phyloP scores from a whole-genome alignment of 2,113 vertebrate species.

The Drymodes brunneopygia region DNA sequence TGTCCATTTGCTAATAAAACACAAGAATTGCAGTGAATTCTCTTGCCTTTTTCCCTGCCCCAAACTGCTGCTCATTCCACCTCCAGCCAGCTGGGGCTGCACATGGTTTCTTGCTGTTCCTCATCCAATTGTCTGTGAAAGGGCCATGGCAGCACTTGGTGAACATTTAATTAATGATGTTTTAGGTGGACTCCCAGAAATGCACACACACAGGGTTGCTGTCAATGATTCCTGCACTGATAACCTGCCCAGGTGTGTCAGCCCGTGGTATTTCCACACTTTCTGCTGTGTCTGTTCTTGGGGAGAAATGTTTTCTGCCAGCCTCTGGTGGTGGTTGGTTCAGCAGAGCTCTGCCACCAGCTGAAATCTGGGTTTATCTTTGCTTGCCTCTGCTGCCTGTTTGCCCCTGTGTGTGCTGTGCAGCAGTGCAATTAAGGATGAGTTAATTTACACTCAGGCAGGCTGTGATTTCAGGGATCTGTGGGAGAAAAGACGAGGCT shows the following conservation, averaged over 20 bases:
- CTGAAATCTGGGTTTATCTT: not conserved
- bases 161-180: accelerated
- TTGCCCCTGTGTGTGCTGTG: not conserved
- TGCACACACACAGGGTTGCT: not conserved
- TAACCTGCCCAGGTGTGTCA: not conserved
- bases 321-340: not conserved
- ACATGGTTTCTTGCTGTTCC: not conserved
- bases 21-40: not conserved
- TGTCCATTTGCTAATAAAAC: constrained; percentile 41
- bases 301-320: not conserved
- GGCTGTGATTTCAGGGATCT: not conserved
- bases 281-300: not conserved
- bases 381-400: not conserved
- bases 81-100: not conserved
- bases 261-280: not conserved
- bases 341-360: not conserved
- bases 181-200: not conserved
- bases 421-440: not conserved
- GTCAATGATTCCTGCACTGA: not conserved
- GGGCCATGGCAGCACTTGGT: not conserved
- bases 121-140: not conserved
- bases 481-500: not conserved
- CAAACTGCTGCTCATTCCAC: not conserved
- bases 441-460: not conserved
- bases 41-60: not conserved